Conservation (phyloP, 1,140 invertebrate genomes). For the Cataglyphis hispanica region DNA sequence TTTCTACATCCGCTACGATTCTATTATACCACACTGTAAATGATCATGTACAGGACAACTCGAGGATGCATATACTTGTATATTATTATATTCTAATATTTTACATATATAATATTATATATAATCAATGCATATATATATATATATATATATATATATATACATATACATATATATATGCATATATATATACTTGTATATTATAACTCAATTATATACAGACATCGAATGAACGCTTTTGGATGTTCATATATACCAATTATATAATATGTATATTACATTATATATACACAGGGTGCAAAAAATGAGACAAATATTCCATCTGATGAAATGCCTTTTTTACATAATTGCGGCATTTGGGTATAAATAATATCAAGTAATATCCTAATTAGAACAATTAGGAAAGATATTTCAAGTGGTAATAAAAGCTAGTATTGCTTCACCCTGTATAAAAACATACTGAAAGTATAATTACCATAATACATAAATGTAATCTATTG, state of each 20-base stretch:
- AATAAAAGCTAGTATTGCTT: conserved; percentile 29
- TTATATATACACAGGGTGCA: conserved; percentile 69
- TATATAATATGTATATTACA: conserved; percentile 63
- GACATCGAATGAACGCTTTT: conserved; percentile 82
- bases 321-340: conserved; percentile 49
- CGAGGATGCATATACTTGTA: conserved; percentile 62
- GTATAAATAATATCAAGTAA: neutral
- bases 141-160: neutral
- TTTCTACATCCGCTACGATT: conserved; percentile 69
- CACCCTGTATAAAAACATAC: conserved; percentile 72
- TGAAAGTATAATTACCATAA: conserved; percentile 81
- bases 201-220: conserved; percentile 67
- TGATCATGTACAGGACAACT: conserved; percentile 69
- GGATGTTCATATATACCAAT: conserved; percentile 76
- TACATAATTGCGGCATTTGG: neutral
- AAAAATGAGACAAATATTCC: conserved; percentile 26
- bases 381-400: conserved; percentile 28
- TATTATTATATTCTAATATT: conserved; percentile 34
- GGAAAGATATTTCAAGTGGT: conserved; percentile 21
- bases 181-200: conserved; percentile 57
- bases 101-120: neutral
- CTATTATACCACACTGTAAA: conserved; percentile 72
- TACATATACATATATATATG: neutral
- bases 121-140: conserved; percentile 14
- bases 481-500: conserved; percentile 82